phyloP scores from a whole-genome alignment of 2,113 vertebrate genomes.

The Cnemophilus loriae region DNA sequence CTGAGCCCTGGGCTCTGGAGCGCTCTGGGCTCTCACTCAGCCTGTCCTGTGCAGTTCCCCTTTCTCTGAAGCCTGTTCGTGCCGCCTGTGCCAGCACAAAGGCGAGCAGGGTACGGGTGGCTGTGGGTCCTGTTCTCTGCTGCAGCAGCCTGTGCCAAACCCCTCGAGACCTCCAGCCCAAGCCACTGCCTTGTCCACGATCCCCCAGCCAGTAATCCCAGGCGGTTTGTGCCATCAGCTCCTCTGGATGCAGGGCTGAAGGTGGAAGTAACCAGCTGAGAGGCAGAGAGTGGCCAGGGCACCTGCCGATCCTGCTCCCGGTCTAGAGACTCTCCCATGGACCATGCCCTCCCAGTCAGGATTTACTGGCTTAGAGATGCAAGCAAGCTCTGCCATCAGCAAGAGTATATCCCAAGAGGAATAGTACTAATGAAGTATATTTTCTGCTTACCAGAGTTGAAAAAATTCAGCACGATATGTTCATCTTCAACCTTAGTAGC shows the following conservation, averaged over 20 bases:
- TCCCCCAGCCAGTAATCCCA: not conserved
- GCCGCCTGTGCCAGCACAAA: not conserved
- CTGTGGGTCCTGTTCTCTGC: not conserved
- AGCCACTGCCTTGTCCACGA: not conserved
- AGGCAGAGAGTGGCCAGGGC: not conserved
- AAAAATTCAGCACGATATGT: not conserved
- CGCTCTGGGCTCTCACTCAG: not conserved
- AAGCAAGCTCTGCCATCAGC: not conserved
- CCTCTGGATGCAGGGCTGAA: not conserved
- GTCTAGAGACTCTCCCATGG: not conserved
- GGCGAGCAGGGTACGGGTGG: rapidly evolving
- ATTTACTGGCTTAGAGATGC: not conserved
- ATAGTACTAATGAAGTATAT: not conserved
- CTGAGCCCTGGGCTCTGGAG: not conserved
- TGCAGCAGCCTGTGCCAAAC: not conserved
- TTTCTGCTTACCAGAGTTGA: slow-evolving; percentile 12
- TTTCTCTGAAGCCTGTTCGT: not conserved
- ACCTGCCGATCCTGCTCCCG: rapidly evolving
- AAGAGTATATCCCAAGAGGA: not conserved
- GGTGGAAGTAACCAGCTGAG: not conserved
- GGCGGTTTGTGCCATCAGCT: not conserved
- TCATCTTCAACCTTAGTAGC: not conserved
- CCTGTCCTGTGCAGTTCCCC: not conserved
- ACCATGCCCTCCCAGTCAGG: not conserved
- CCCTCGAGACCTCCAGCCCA: not conserved